phyloP scores from a whole-genome alignment of 2,797 vertebrate species.

The Triplophysa bombifrons region DNA sequence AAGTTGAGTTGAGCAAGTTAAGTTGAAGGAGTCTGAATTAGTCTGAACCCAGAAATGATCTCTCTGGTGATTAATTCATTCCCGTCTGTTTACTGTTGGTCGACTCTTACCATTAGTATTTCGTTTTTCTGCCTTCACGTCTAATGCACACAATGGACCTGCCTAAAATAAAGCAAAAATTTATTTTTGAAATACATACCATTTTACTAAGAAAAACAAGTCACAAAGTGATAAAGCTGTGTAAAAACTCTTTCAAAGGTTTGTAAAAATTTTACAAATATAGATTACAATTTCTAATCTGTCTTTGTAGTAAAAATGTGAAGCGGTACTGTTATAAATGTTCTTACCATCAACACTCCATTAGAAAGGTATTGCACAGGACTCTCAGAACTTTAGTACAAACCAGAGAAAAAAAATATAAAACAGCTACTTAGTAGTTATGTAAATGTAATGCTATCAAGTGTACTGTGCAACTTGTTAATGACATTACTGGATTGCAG shows the following conservation, averaged over 20 bases:
- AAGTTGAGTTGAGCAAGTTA: no score
- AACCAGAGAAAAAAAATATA: not conserved
- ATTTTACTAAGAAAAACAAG: no score
- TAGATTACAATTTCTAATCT: no score
- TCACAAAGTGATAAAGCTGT: no score
- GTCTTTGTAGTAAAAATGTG: not conserved
- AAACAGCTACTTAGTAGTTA: not conserved
- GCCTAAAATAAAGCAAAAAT: conserved; percentile 61
- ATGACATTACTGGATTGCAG: not conserved
- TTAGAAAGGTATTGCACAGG: conserved; percentile 77
- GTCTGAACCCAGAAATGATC: not conserved
- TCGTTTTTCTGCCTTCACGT: conserved; percentile 66
- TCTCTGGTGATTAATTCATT: no score
- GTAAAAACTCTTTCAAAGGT: no score
- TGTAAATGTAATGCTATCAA: not conserved
- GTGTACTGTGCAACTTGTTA: not conserved
- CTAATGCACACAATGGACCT: conserved; percentile 71
- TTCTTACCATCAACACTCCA: conserved; percentile 83
- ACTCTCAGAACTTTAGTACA: conserved; percentile 70
- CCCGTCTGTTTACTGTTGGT: conserved; percentile 22
- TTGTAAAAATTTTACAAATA: no score
- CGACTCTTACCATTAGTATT: conserved; percentile 25
- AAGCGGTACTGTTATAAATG: not conserved
- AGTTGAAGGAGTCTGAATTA: no score
- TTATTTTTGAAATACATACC: no score